These are phyloP conservation scores for Tenthredo amoena DNA, from an alignment of 2,888 invertebrate genomes.

Conservation along the genomic window DNA sequence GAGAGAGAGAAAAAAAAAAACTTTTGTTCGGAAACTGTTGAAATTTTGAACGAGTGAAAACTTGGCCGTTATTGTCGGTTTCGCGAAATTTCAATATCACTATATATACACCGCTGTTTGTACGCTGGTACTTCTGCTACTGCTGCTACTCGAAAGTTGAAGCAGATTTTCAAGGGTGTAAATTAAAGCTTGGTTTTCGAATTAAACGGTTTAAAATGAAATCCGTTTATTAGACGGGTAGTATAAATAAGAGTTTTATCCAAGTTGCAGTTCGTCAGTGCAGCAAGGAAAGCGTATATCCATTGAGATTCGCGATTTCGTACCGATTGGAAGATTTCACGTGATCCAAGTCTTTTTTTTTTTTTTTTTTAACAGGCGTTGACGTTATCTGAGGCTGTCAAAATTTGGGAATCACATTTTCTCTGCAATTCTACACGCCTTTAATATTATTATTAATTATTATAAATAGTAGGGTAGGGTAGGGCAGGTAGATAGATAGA, in stretches of 20 bases:
- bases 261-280: neutral
- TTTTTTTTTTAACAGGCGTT: neutral
- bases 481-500: neutral
- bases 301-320: neutral
- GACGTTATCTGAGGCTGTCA: neutral
- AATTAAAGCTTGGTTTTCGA: neutral
- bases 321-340: neutral
- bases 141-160: neutral
- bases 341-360: neutral
- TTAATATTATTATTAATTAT: neutral
- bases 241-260: neutral
- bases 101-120: neutral
- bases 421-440: neutral
- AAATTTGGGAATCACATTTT: neutral
- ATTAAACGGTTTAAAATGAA: neutral
- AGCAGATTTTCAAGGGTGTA: constrained; percentile 16
- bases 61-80: neutral
- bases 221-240: neutral
- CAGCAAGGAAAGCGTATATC: neutral
- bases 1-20: neutral
- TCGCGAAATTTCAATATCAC: neutral
- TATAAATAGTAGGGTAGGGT: too few species aligned
- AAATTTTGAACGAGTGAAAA: constrained; percentile 6
- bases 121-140: neutral
- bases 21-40: constrained; percentile 12